phyloP scores from a whole-genome alignment of 2,888 invertebrate species.

The Archips xylosteana region DNA sequence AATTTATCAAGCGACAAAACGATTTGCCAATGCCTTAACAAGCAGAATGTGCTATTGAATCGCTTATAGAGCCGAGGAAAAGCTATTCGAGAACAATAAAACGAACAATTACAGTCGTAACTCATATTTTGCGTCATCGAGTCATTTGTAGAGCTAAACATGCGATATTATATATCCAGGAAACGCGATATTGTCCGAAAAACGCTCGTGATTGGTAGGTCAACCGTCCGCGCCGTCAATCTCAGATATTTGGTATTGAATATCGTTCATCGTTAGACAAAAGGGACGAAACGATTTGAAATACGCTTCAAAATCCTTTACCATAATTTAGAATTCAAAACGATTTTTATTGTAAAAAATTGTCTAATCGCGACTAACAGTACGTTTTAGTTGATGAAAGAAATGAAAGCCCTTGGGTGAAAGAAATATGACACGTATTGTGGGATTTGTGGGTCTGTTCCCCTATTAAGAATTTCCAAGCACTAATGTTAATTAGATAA shows the following conservation, averaged over 20 bases:
- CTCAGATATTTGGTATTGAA: neutral
- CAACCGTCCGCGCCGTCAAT: neutral
- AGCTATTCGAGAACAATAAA: conserved; percentile 29
- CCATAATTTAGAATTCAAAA: neutral
- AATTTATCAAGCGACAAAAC: conserved; percentile 34
- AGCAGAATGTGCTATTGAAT: conserved; percentile 40
- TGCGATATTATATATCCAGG: neutral
- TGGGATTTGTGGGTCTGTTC: no score
- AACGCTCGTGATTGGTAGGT: neutral
- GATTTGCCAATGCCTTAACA: conserved; percentile 27
- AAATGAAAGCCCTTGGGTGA: no score
- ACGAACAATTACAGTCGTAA: conserved; percentile 27
- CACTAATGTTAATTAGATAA: no score
- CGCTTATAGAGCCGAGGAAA: conserved; percentile 37
- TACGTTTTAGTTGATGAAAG: no score
- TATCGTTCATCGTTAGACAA: conserved; percentile 5
- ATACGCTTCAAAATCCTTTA: neutral
- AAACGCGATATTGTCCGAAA: conserved; percentile 13
- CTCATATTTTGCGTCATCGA: conserved; percentile 37
- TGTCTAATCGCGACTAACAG: no score
- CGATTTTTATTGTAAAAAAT: neutral
- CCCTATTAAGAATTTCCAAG: no score
- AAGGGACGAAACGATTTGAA: neutral
- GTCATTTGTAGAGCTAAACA: conserved; percentile 1
- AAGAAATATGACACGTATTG: no score